Base-by-base conservation (phyloP, 2,113 vertebrate genomes). In the Cheilinus undulatus region DNA sequence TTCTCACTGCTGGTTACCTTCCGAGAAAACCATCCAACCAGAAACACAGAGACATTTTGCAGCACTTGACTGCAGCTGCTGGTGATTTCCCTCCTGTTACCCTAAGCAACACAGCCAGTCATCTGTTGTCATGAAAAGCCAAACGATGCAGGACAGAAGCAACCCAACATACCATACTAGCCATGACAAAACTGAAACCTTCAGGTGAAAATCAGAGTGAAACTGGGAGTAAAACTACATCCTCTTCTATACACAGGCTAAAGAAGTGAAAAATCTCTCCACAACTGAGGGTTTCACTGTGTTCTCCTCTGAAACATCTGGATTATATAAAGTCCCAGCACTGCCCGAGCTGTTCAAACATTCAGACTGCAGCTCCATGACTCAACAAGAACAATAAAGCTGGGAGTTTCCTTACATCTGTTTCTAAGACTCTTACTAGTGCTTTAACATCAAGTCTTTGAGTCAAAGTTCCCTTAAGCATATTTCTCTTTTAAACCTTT, bases 61-160 rank as follows among this genome's bases (percentile, higher is more conserved):
- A 71, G 64, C 7, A 28, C 48, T 71, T 45, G 34, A 43, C 73
- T 64, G 52, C 80, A 84, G 73, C 85, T 84, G 77, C 50, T 57
- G 77, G 71, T 66, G 58, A 82, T 84, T 85, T 79, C 76, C 72
- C 60, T 80, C 56, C 63, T 0, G 82, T 79, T 77, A 60, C 60
- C 69, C 53, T 2, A 4, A 24, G 84, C 63, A 76, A 82, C 74
- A 24, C 13, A 24, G 71, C 76, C 75, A 80, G 61, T 84, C 84
- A 86, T 80, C 58, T 30, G 67, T 50, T 23, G 27, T 71, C 64
- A 57, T 49, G 52, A 66, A 52, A 20, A 32, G 36, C 64, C 9
- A 5, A 36, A 50, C 15, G n/a, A 24, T 15, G 46, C 53, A 42
- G 54, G 62, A 68, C 79, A 48, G 45, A 2, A 62, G 49, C n/a